Evolutionary conservation across 2,113 vertebrate species (phyloP).

Genomic region (Sigmodon hispidus): DNA sequence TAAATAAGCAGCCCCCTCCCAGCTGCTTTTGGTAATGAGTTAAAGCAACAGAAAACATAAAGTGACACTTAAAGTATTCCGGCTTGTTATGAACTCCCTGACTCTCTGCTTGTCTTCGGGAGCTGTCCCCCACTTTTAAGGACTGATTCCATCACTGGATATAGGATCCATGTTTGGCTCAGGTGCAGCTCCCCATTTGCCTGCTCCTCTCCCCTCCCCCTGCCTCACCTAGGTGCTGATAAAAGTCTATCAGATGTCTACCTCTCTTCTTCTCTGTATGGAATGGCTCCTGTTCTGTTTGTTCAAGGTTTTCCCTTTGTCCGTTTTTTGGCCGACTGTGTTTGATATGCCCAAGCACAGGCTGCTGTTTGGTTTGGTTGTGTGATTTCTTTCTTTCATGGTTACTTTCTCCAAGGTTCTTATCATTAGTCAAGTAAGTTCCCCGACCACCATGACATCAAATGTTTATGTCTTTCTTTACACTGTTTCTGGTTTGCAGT

Average conservation of each 20-base stretch:
- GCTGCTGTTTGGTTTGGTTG: too few species aligned
- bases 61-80: too few species aligned
- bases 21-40: neutral
- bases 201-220: neutral
- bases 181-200: neutral
- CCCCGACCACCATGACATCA: neutral
- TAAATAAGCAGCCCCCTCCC: neutral
- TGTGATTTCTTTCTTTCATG: neutral
- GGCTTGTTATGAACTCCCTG: rapidly evolving
- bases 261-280: neutral
- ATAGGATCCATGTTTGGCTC: too few species aligned
- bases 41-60: neutral
- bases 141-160: too few species aligned
- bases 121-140: neutral
- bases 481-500: too few species aligned
- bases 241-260: neutral
- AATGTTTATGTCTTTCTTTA: neutral
- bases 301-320: neutral
- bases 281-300: neutral
- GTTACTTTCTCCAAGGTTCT: neutral
- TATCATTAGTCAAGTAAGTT: neutral
- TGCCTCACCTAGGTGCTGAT: neutral
- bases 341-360: neutral
- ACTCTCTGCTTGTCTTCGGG: neutral
- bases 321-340: neutral